Conservation (phyloP, 2,888 invertebrate species). For the Lagria hirta region DNA sequence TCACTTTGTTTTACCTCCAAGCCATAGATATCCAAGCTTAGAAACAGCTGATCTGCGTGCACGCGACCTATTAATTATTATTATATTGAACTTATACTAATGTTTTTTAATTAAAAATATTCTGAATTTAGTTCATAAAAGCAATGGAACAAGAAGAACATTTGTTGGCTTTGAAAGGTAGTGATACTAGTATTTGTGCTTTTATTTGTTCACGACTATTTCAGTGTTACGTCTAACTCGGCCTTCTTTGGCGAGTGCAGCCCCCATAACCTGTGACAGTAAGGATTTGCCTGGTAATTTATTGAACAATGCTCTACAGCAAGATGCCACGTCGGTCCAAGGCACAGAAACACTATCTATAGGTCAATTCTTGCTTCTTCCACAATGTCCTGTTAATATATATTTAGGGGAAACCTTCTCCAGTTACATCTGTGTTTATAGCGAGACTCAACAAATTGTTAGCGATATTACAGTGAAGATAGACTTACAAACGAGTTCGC, state of each 20-base stretch:
- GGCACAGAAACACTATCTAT: conserved; percentile 81
- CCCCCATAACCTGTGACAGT: conserved; percentile 80
- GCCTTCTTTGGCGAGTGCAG: conserved; percentile 81
- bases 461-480: conserved; percentile 84
- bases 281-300: conserved; percentile 83
- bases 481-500: conserved; percentile 90
- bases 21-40: too few species aligned
- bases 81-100: too few species aligned
- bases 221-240: conserved; percentile 92
- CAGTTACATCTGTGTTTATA: conserved; percentile 95
- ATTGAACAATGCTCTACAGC: conserved; percentile 74
- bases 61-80: too few species aligned
- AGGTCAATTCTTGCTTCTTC: conserved; percentile 88
- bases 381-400: conserved; percentile 97
- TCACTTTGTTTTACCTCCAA: too few species aligned
- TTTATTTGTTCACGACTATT: conserved; percentile 25
- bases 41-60: too few species aligned
- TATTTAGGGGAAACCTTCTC: conserved; percentile 98
- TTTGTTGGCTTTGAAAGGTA: conserved; percentile 48
- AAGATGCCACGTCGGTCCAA: conserved; percentile 80
- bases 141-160: conserved; percentile 47
- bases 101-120: too few species aligned
- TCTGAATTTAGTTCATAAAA: conserved; percentile 51
- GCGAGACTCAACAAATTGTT: conserved; percentile 85
- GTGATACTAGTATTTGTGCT: not conserved